Conservation (phyloP, 2,888 invertebrate genomes). For the Orchesella flavescens region DNA sequence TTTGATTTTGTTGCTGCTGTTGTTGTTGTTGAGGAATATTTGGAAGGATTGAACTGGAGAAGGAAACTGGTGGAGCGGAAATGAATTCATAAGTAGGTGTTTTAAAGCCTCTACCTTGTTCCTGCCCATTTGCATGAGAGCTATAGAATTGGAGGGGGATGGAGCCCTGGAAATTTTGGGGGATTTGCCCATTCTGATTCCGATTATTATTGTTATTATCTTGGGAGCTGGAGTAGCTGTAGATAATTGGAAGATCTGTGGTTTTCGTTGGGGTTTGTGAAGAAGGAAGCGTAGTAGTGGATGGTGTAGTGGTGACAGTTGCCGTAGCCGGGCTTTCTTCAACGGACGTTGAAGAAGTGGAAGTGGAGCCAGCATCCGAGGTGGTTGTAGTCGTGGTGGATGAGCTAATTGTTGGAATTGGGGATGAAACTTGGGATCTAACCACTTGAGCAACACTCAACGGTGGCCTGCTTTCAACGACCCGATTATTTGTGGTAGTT, state of each 20-base stretch:
- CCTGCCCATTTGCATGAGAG: conserved; percentile 11
- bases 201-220: conserved; percentile 4
- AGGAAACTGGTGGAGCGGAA: conserved; percentile 59
- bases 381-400: not conserved
- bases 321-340: not conserved
- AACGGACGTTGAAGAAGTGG: not conserved
- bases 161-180: conserved; percentile 1
- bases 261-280: not conserved
- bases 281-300: not conserved
- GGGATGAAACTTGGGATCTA: not conserved
- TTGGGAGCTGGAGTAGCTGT: conserved; percentile 27
- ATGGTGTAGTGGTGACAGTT: not conserved
- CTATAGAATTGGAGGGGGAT: conserved; percentile 33
- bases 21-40: not conserved
- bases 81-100: conserved; percentile 51
- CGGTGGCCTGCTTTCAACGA: not conserved
- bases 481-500: not conserved
- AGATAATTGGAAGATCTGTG: conserved; percentile 23
- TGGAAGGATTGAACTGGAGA: conserved; percentile 35
- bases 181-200: not conserved
- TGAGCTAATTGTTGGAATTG: not conserved
- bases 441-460: not conserved
- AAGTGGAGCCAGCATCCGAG: not conserved
- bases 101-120: not conserved
- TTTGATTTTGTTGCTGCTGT: not conserved